phyloP scores from a whole-genome alignment of 1,140 invertebrate genomes.

The Eriocheir sinensis region DNA sequence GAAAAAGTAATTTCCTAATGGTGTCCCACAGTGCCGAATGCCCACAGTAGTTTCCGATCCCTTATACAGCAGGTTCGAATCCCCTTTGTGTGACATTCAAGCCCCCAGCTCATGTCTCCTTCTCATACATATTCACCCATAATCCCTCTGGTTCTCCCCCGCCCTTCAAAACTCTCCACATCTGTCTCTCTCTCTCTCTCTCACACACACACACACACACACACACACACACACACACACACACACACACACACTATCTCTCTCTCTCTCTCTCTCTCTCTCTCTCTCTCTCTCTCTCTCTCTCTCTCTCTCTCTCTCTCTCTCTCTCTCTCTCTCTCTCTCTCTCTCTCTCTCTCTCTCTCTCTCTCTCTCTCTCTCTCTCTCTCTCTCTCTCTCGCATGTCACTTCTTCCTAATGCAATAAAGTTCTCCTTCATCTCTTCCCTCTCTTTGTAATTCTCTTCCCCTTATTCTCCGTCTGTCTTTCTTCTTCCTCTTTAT shows the following conservation, averaged over 20 bases:
- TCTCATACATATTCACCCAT: constrained; percentile 24
- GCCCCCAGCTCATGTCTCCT: background rate
- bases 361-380: background rate
- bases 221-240: too few relatives aligned
- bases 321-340: too few relatives aligned
- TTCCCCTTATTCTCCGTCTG: background rate
- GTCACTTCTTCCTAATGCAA: background rate
- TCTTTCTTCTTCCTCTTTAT: background rate
- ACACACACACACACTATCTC: background rate
- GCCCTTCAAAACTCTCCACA: background rate
- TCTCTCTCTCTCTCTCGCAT: background rate
- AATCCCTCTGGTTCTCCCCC: background rate
- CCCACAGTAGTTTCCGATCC: too few relatives aligned
- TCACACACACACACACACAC: too few relatives aligned
- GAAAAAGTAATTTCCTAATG: background rate
- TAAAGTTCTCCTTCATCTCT: too few relatives aligned
- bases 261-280: background rate
- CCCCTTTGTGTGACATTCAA: too few relatives aligned
- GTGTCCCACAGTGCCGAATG: too few relatives aligned
- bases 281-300: background rate
- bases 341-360: background rate
- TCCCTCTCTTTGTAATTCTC: too few relatives aligned
- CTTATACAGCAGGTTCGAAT: too few relatives aligned
- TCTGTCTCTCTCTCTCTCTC: too few relatives aligned
- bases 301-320: background rate